Base-by-base conservation (phyloP, 2,113 vertebrate species). In the Craseonycteris thonglongyai region DNA sequence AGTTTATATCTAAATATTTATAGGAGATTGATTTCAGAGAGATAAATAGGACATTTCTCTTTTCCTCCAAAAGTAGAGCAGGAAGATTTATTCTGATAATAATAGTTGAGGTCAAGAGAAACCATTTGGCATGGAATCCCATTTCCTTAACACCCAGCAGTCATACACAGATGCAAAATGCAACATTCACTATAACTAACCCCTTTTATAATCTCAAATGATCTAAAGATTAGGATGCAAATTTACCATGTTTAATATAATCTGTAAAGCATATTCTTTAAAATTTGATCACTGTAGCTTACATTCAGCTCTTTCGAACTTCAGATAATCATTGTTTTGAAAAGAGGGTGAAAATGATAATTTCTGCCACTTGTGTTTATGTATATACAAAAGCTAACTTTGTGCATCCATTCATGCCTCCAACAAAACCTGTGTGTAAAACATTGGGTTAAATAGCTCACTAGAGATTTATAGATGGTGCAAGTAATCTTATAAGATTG, bases 71-170 rank as follows among this genome's bases (percentile, higher is more conserved):
- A 89, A 88, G 51, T 87, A 92, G 89, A 92, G 42, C 54, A 86
- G 81, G 51, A 92, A 88, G 21, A 69, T 85, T 88, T 90, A 90
- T 84, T 90, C 40, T 79, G 69, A 90, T 28, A 74, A 12, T 79
- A 92, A 84, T 14, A 88, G 21, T 81, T 95, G 51, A 93, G 51
- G 40, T 65, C 86, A 91, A 61, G 65, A 95, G 75, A 95, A 80
- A 69, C 33, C n/a, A 92, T 84, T 93, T 84, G 71, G 30, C 85
- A 9, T 65, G 59, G 59, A 92, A 83, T 81, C 24, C 16, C 45
- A 74, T 94, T 87, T 95, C 56, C 72, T 92, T 84, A 68, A 40
- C 88, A 75, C n/a, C n/a, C n/a, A n/a, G n/a, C n/a, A 56, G n/a
- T 79, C 66, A 68, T 8, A 42, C 26, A 40, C 4, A 94, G 7